phyloP scores from a whole-genome alignment of 2,113 vertebrate genomes.

The Marmota flaviventris region DNA sequence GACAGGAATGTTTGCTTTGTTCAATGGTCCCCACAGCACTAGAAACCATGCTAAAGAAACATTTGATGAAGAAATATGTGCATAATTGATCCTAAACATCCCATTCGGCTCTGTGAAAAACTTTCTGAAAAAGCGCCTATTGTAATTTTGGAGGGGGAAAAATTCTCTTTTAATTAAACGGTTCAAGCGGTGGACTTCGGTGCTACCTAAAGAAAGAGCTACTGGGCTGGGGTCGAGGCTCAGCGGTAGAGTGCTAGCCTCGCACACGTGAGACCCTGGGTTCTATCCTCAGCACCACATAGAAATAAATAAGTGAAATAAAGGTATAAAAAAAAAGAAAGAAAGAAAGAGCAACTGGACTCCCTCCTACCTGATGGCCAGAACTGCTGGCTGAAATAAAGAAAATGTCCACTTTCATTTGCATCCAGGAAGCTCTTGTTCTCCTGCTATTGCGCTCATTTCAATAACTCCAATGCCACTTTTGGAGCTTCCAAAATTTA shows the following conservation, averaged over 20 bases:
- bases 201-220: background rate
- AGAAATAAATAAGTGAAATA: no score
- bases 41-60: background rate
- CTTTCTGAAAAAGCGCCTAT: background rate
- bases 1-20: background rate
- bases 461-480: background rate
- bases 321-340: no score
- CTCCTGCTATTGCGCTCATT: background rate
- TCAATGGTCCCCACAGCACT: background rate
- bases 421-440: background rate
- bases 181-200: slow-evolving; percentile 13
- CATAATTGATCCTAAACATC: background rate
- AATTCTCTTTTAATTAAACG: background rate
- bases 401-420: background rate
- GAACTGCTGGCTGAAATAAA: background rate
- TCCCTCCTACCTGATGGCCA: background rate
- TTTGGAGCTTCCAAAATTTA: background rate
- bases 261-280: no score
- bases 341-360: background rate
- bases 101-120: background rate
- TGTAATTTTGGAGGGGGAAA: background rate
- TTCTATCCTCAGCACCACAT: no score
- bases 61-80: background rate
- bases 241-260: no score
- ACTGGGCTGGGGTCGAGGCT: background rate